phyloP scores from a whole-genome alignment of 2,797 vertebrate genomes.

The Garrulus glandarius region DNA sequence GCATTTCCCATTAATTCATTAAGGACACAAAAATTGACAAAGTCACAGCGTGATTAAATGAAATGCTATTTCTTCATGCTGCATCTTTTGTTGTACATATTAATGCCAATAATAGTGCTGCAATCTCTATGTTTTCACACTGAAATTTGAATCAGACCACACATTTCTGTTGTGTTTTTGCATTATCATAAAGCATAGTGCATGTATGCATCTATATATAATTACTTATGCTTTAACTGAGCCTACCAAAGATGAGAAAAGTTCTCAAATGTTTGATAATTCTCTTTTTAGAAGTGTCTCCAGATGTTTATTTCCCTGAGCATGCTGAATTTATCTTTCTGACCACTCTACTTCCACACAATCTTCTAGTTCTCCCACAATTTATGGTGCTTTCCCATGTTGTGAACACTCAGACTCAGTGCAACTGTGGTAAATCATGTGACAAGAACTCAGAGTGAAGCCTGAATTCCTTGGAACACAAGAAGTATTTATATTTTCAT shows the following conservation, averaged over 20 bases:
- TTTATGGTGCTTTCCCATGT: background rate
- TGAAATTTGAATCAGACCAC: background rate
- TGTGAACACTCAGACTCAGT: background rate
- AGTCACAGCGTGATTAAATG: background rate
- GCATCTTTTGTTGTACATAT: background rate
- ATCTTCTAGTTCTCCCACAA: background rate
- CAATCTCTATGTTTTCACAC: fast-evolving
- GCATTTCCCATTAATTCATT: background rate
- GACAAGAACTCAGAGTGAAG: background rate
- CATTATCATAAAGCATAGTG: fast-evolving
- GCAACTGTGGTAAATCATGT: background rate
- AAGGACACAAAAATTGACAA: background rate
- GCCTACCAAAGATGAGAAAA: background rate
- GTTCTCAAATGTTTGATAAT: background rate
- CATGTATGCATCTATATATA: fast-evolving
- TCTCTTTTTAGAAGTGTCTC: background rate
- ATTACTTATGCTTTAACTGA: background rate
- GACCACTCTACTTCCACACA: background rate
- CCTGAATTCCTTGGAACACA: background rate
- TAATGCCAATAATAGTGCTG: background rate
- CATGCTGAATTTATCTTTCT: background rate
- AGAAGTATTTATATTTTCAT: background rate
- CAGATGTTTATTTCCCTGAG: background rate
- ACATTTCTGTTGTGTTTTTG: background rate
- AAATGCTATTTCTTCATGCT: background rate